Evolutionary conservation across 2,888 invertebrate species (phyloP), one percentile per base, ranked within the genome.

Genomic region (Tetramorium bicarinatum): DNA sequence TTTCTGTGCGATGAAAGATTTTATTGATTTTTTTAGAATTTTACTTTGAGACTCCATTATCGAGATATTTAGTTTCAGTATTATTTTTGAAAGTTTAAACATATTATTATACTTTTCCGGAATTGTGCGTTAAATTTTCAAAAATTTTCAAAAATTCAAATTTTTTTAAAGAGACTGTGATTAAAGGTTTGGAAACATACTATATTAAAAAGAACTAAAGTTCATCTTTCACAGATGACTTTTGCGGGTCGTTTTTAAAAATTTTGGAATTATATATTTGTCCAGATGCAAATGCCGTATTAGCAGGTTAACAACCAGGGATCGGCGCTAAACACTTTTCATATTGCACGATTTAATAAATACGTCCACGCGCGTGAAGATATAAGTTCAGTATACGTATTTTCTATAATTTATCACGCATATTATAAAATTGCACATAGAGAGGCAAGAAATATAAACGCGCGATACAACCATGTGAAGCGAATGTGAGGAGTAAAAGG

Each of bases 341-440:
- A 67, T 67, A 62, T 62, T 47, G 15, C 47, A 25, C n/a, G n/a
- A 9, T 67, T 67, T 54, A 67, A 54, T 67, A 77, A 77, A 77
- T 54, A n/a, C 25, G 41, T 54, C 25, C 38, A 54, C 11, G 41
- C 4, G 29, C 1, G 25, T 13, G 29, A 67, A 54, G 41, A 38
- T 54, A 38, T 66, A 66, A 54, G 18, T 54, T 54, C 38, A 13
- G 13, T 71, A 38, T 38, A 72, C 41, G 25, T 67, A 77, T 77
- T 67, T 77, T 67, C 25, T 54, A n/a, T 54, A 67, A 38, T 66
- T 54, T 67, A 76, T 76, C 18, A 41, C 8, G 15, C 67, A n/a
- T 67, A 6, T 44, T 54, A 25, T n/a, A 67, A 77, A 66, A 54
- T 25, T 52, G 38, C 25, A 18, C 25, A n/a, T 52, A 41, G 18